A percentile compares a stretch with the other conserved stretches of the same genome.
phyloP scores from a whole-genome alignment of 2,113 vertebrate genomes.

The Lipophrys pholis region DNA sequence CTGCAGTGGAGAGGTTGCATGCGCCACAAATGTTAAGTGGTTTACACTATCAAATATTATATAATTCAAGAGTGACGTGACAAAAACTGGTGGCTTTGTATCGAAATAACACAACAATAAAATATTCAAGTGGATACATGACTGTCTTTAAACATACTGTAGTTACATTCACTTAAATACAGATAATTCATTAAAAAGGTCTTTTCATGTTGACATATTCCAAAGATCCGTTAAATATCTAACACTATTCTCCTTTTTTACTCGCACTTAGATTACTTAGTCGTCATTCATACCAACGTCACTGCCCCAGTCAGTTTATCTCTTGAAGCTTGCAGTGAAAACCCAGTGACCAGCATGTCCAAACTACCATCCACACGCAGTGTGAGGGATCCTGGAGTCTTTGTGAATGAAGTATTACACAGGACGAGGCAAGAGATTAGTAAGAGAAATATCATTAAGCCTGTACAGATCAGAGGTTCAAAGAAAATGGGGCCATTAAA shows the following conservation, averaged over 20 bases:
- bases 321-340: conserved; percentile 43
- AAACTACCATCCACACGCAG: conserved; percentile 30
- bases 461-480: conserved; percentile 70
- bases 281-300: conserved; percentile 35
- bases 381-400: conserved; percentile 48
- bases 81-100: background rate
- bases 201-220: background rate
- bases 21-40: background rate
- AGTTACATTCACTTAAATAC: background rate
- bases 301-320: conserved; percentile 47
- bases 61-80: background rate
- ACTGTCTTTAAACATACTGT: background rate
- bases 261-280: conserved; percentile 41
- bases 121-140: conserved; percentile 7
- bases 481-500: conserved; percentile 75
- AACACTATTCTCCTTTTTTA: background rate
- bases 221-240: conserved; percentile 21
- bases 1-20: conserved; percentile 5
- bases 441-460: conserved; percentile 74
- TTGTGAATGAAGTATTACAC: conserved; percentile 64
- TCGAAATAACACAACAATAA: background rate
- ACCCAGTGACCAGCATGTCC: conserved; percentile 41
- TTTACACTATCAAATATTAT: conserved; percentile 19
- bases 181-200: background rate
- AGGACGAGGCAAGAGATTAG: conserved; percentile 62